A percentile compares a stretch with the other conserved stretches of the same genome.
These are phyloP conservation scores for Numenius phaeopus DNA, from an alignment of 2,797 vertebrate genomes.

Conservation along the genomic window DNA sequence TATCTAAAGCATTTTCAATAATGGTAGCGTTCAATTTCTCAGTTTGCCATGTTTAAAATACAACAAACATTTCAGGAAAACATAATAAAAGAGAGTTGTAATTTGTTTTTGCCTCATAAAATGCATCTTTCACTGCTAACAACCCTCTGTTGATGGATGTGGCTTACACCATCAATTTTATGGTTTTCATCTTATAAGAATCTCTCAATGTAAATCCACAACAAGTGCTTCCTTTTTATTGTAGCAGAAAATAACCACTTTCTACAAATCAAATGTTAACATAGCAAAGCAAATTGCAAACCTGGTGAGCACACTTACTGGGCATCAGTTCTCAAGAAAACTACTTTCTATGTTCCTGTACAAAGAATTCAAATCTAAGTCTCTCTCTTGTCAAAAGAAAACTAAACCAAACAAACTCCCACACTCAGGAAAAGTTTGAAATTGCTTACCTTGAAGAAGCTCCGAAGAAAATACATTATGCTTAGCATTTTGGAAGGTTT, in stretches of 20 bases:
- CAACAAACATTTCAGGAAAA: neutral
- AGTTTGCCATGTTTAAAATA: neutral
- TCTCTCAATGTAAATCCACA: neutral
- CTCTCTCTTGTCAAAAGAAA: slow-evolving; percentile 33
- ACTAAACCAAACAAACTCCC: slow-evolving; percentile 21
- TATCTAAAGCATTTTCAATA: neutral
- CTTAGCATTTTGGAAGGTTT: slow-evolving; percentile 83
- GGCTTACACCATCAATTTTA: neutral
- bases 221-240: neutral
- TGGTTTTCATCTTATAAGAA: neutral
- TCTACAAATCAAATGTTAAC: slow-evolving; percentile 17
- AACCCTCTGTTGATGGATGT: neutral
- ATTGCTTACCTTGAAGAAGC: slow-evolving; percentile 89
- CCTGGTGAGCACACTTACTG: neutral
- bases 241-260: neutral
- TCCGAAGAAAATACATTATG: slow-evolving; percentile 86
- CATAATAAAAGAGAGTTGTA: neutral
- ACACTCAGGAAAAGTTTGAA: slow-evolving; percentile 65
- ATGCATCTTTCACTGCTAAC: neutral
- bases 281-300: neutral
- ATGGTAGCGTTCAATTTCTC: neutral
- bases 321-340: slow-evolving; percentile 17
- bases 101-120: neutral
- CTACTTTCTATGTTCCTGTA: slow-evolving; percentile 18
- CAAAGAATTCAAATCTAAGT: neutral